Evolutionary conservation across 2,113 vertebrate species (phyloP).

Genomic region (Vulpes vulpes): DNA sequence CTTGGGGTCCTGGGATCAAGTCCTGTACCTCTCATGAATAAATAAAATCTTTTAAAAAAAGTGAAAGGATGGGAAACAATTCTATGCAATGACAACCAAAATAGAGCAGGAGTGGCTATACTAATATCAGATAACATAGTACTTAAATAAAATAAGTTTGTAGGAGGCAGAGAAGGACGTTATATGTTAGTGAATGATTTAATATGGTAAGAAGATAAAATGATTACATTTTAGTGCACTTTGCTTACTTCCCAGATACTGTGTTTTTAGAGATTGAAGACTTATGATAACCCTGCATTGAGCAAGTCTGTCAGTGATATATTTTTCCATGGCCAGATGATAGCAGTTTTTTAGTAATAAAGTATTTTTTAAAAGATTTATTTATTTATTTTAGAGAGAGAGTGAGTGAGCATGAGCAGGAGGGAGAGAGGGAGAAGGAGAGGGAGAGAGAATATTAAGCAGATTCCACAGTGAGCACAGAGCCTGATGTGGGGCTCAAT

Average conservation of each 20-base stretch:
- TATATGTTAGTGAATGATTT: neutral
- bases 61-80: neutral
- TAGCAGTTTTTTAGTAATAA: neutral
- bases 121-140: neutral
- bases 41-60: neutral
- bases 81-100: neutral
- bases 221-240: neutral
- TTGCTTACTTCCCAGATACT: neutral
- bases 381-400: neutral
- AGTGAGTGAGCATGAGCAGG: neutral
- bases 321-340: neutral
- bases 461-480: neutral
- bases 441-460: neutral
- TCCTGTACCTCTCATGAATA: too few relatives aligned
- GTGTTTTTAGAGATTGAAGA: neutral
- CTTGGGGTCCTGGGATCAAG: too few relatives aligned
- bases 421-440: neutral
- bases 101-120: neutral
- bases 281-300: neutral
- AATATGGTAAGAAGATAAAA: neutral
- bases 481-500: neutral
- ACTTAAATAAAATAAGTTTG: neutral
- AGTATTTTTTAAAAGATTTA: neutral
- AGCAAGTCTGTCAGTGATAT: neutral
- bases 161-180: neutral